Evolutionary conservation across 2,113 vertebrate species (phyloP).

Genomic region (Chlorodrepanis virens): DNA sequence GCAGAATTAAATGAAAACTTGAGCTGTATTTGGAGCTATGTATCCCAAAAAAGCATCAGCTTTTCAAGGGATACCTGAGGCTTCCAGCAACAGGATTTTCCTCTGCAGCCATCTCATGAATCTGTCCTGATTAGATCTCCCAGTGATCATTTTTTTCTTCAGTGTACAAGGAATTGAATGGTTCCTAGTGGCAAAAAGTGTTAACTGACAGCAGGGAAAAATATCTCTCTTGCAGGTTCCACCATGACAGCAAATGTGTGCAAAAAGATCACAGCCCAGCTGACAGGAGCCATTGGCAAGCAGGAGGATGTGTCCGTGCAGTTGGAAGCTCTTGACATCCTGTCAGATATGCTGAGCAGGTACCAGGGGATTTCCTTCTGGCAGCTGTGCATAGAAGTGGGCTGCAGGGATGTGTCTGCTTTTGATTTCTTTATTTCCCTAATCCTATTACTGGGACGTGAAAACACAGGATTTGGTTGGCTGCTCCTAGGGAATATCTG

Average conservation of each 20-base stretch:
- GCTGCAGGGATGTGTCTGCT: background rate
- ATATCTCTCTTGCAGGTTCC: constrained; percentile 71
- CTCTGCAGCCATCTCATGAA: background rate
- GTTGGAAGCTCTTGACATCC: constrained; percentile 94
- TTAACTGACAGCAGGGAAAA: background rate
- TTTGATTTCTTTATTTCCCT: background rate
- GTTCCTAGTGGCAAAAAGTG: background rate
- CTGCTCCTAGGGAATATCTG: background rate
- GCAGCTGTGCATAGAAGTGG: background rate
- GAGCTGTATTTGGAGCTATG: background rate
- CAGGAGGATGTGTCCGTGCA: constrained; percentile 92
- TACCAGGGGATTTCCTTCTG: constrained; percentile 37
- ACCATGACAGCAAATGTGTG: constrained; percentile 86
- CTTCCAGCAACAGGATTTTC: background rate
- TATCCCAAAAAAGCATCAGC: background rate
- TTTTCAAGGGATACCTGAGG: background rate
- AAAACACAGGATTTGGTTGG: background rate
- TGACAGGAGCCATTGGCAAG: constrained; percentile 89
- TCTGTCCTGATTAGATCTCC: background rate
- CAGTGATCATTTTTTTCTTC: background rate
- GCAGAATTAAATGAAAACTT: background rate
- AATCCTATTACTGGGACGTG: background rate
- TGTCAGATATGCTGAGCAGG: constrained; percentile 96
- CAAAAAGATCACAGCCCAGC: constrained; percentile 91
- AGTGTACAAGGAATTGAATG: background rate